Conservation (phyloP, 1,140 invertebrate species). For the Drosophila nikananu region DNA sequence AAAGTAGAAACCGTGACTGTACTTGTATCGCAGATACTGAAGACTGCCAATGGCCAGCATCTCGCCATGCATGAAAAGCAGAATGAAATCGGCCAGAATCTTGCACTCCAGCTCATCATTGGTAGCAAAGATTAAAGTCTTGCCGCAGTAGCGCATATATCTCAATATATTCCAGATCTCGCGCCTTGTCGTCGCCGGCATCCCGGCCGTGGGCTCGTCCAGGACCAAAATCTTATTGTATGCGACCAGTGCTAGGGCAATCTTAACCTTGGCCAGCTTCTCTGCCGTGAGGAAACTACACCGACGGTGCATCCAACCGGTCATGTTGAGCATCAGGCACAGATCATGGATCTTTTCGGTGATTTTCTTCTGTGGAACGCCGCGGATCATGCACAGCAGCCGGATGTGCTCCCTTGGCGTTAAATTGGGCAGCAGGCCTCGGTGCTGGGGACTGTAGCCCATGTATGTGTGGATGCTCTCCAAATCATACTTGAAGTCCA, state of each 20-base stretch:
- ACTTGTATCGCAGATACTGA: slow-evolving; percentile 74
- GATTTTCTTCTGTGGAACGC: slow-evolving; percentile 61
- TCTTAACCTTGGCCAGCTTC: slow-evolving; percentile 64
- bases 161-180: slow-evolving; percentile 78
- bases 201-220: slow-evolving; percentile 72
- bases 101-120: slow-evolving; percentile 99
- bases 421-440: slow-evolving; percentile 46
- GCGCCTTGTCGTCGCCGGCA: slow-evolving; percentile 61
- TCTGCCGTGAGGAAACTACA: slow-evolving; percentile 52
- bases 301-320: slow-evolving; percentile 68
- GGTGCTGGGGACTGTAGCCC: slow-evolving; percentile 69
- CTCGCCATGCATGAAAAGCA: slow-evolving; percentile 93
- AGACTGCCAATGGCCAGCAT: slow-evolving; percentile 90
- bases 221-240: slow-evolving; percentile 70
- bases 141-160: slow-evolving; percentile 73
- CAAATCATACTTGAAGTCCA: slow-evolving; percentile 70
- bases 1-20: slow-evolving; percentile 73
- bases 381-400: slow-evolving; percentile 71
- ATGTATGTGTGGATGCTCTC: slow-evolving; percentile 60
- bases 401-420: slow-evolving; percentile 71
- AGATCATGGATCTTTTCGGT: slow-evolving; percentile 69
- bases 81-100: slow-evolving; percentile 95
- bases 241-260: slow-evolving; percentile 66
- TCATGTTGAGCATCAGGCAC: slow-evolving; percentile 66
- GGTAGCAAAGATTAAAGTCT: slow-evolving; percentile 96